Evolutionary conservation across 2,888 invertebrate genomes (phyloP).

Genomic region (Marasmarcha lunaedactyla): DNA sequence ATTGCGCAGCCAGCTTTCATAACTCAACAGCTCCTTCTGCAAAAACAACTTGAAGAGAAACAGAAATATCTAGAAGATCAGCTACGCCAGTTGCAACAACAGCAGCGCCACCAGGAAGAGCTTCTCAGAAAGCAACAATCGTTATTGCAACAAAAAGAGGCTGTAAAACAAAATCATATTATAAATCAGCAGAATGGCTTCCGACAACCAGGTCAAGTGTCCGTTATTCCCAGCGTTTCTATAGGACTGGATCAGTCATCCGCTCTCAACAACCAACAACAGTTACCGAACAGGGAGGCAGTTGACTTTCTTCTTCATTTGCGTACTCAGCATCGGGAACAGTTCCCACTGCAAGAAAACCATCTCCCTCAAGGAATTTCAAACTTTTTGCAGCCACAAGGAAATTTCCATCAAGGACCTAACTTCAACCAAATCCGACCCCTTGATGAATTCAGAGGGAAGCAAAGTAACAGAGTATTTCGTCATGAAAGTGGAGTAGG

Average conservation of each 20-base stretch:
- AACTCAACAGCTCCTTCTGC: constrained; percentile 44
- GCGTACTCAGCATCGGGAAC: constrained; percentile 49
- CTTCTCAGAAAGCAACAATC: constrained; percentile 75
- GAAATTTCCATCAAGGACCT: constrained; percentile 38
- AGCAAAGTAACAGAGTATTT: constrained; percentile 56
- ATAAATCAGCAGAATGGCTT: constrained; percentile 22
- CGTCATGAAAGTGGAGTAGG: constrained; percentile 72
- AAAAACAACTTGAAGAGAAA: constrained; percentile 72
- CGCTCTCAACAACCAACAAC: constrained; percentile 54
- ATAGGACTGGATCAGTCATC: constrained; percentile 25
- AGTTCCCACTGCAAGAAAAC: constrained; percentile 58
- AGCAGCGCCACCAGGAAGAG: constrained; percentile 78
- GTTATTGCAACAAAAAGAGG: constrained; percentile 59
- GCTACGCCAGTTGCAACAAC: constrained; percentile 73
- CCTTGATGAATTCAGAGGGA: constrained; percentile 33
- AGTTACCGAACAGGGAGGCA: constrained; percentile 69
- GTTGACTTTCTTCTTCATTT: constrained; percentile 63
- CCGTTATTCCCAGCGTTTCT: constrained; percentile 62
- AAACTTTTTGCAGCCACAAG: constrained; percentile 39
- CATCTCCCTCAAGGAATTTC: constrained; percentile 57
- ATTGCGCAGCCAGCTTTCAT: constrained; percentile 34
- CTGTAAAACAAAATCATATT: constrained; percentile 41
- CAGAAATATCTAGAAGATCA: constrained; percentile 79
- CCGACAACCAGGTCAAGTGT: constrained; percentile 28
- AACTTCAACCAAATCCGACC: constrained; percentile 41